These are phyloP conservation scores for Polydesmus complanatus DNA, from an alignment of 2,888 invertebrate genomes.

Conservation along the genomic window DNA sequence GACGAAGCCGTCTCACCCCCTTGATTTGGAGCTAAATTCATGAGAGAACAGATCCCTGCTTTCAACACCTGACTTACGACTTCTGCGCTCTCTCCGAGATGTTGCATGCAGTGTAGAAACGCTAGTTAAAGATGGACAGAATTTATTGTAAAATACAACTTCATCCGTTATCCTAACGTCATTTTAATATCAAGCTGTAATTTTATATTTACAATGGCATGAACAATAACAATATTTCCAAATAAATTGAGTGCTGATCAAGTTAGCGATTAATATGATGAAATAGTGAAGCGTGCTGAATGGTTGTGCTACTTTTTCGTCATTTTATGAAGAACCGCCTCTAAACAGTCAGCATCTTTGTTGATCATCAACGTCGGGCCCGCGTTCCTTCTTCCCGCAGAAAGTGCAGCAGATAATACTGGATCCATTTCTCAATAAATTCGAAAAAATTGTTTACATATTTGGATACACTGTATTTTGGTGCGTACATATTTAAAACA, in stretches of 20 bases:
- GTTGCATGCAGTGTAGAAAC: conserved; percentile 31
- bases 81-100: conserved; percentile 37
- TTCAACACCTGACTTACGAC: conserved; percentile 37
- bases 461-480: no score
- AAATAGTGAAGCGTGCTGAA: background rate
- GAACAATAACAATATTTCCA: background rate
- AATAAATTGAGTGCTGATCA: background rate
- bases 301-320: background rate
- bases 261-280: background rate
- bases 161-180: no score
- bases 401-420: no score
- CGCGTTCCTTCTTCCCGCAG: no score
- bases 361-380: no score
- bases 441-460: no score
- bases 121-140: background rate
- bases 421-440: no score
- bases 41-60: conserved; percentile 50
- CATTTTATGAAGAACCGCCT: no score
- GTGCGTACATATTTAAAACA: no score
- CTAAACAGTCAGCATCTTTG: no score
- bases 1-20: conserved; percentile 47
- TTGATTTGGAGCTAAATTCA: conserved; percentile 63
- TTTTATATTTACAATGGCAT: background rate
- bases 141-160: background rate
- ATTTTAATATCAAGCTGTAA: background rate